These are phyloP conservation scores for Cydia fagiglandana DNA, from an alignment of 1,140 invertebrate species.

Conservation along the genomic window DNA sequence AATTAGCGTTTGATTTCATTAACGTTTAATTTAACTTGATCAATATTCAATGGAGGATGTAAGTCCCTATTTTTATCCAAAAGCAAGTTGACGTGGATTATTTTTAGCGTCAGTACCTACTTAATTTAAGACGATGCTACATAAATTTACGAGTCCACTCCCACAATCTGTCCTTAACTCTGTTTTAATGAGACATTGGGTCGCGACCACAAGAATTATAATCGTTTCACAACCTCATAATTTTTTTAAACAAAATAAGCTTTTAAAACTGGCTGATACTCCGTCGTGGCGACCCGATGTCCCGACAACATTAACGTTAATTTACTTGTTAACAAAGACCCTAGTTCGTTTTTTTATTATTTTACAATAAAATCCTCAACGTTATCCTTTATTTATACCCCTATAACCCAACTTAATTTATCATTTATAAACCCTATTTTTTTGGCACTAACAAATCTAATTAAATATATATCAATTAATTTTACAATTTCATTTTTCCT, in stretches of 20 bases:
- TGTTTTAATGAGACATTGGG: slow-evolving; percentile 51
- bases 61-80: not conserved
- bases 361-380: slow-evolving; percentile 72
- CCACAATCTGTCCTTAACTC: not conserved
- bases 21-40: not conserved
- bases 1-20: not conserved
- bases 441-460: slow-evolving; percentile 78
- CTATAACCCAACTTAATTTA: slow-evolving; percentile 71
- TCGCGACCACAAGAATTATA: slow-evolving; percentile 53
- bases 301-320: slow-evolving; percentile 58
- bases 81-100: not conserved
- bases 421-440: slow-evolving; percentile 68
- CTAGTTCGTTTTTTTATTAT: slow-evolving; percentile 68
- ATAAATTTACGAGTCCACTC: not conserved
- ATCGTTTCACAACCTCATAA: slow-evolving; percentile 73
- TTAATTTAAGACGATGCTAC: not conserved
- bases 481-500: slow-evolving; percentile 48
- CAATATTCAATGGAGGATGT: not conserved
- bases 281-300: slow-evolving; percentile 49
- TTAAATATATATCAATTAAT: slow-evolving; percentile 61
- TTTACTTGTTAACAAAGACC: slow-evolving; percentile 69
- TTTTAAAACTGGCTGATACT: slow-evolving; percentile 73
- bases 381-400: slow-evolving; percentile 66
- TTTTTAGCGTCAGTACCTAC: not conserved
- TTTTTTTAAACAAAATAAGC: slow-evolving; percentile 67